Evolutionary conservation across 2,888 invertebrate genomes (phyloP).

Genomic region (Xestia c-nigrum): DNA sequence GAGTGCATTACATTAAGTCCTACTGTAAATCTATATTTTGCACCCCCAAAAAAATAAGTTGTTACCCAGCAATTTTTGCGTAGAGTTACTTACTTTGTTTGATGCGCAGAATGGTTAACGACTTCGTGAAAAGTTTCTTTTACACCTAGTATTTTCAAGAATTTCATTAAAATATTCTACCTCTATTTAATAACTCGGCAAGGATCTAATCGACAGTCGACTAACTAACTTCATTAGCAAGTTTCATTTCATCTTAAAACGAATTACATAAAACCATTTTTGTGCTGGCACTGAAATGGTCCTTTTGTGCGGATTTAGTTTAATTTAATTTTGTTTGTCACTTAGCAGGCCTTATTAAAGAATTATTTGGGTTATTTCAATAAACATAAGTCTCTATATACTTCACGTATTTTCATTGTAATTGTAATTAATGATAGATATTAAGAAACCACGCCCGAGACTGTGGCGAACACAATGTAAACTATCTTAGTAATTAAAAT

Average conservation of each 20-base stretch:
- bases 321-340: slow-evolving; percentile 1
- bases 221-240: neutral
- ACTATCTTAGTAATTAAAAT: slow-evolving; percentile 5
- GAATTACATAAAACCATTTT: neutral
- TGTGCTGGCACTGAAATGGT: neutral
- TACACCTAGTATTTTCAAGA: neutral
- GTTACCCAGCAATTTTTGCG: no score
- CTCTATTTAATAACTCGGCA: neutral
- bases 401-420: slow-evolving; percentile 5
- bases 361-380: slow-evolving; percentile 9
- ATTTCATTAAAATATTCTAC: neutral
- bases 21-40: neutral
- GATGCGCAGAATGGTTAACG: no score
- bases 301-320: neutral
- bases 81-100: no score
- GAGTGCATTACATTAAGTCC: neutral
- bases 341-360: slow-evolving; percentile 3
- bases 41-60: no score
- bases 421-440: slow-evolving; percentile 12
- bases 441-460: slow-evolving; percentile 46
- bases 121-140: no score
- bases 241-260: neutral
- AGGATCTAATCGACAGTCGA: neutral
- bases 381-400: slow-evolving; percentile 9
- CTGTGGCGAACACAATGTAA: slow-evolving; percentile 43